Base-by-base conservation (phyloP, 2,797 vertebrate species). In the Garrulus glandarius region DNA sequence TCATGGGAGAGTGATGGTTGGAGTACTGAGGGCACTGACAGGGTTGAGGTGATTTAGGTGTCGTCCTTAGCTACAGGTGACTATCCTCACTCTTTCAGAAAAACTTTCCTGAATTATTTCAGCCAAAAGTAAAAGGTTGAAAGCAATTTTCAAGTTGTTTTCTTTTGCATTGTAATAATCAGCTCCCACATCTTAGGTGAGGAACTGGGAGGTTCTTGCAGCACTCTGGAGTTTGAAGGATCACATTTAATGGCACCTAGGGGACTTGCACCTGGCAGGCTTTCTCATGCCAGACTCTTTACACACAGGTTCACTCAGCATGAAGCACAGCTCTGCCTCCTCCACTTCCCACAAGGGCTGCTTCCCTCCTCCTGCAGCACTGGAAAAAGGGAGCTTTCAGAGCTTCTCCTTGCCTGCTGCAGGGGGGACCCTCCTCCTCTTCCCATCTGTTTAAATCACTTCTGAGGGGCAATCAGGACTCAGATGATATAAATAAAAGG, bases 391-490 rank as follows among this genome's bases (percentile, higher is more conserved):
- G 27, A 78, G 26, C 44, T 72, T 36, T 39, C 70, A 65, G 7
- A 94, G 52, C 86, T 53, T 43, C 69, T 82, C 71, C 60, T 53
- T 76, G 39, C 44, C 70, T 89, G 52, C 77, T 74, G 46, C 0
- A 1, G 17, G 56, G 63, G 76, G n/a, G 46, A 87, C 70, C 75
- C 56, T 94, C 68, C 87, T 83, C 83, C 70, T 81, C 83, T 55
- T 84, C 78, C 86, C 92, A 87, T 91, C 75, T 84, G 81, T 60
- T 92, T 60, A 70, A 91, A 61, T 53, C 75, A 84, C 90, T 82
- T 87, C 67, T 59, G 60, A 82, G 67, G 37, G 72, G 23, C 34
- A 94, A 70, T 60, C 15, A 21, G 81, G 68, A 87, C 75, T 94
- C 56, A 29, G 70, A 79, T 76, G 59, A 76, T 47, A 94, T 49